Evolutionary conservation across 2,797 vertebrate genomes (phyloP).

Genomic region (Helicolenus hilgendorfi): DNA sequence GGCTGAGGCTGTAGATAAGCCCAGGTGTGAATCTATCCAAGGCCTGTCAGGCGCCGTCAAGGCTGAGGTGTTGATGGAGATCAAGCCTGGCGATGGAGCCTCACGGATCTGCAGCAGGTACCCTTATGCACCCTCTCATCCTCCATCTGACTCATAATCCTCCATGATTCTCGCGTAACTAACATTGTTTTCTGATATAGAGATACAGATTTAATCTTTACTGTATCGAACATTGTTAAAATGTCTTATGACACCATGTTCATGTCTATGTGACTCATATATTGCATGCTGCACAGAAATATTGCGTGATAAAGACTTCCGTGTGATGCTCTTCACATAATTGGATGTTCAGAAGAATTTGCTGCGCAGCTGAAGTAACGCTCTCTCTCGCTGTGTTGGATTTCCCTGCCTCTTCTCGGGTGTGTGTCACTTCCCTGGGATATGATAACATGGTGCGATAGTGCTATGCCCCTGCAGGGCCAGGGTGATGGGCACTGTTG

Average conservation of each 20-base stretch:
- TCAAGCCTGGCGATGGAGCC: slow-evolving; percentile 62
- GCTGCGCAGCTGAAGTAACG: not conserved
- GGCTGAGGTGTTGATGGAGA: slow-evolving; percentile 88
- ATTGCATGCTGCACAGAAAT: not conserved
- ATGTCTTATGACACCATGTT: not conserved
- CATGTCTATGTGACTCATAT: not conserved
- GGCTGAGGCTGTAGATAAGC: slow-evolving; percentile 73
- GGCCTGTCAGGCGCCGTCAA: slow-evolving; percentile 68
- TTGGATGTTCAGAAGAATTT: slow-evolving; percentile 1
- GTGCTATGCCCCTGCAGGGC: slow-evolving; percentile 15
- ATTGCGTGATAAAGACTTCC: slow-evolving; percentile 40
- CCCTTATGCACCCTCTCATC: slow-evolving; percentile 43
- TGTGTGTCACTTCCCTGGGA: slow-evolving; percentile 16
- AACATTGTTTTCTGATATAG: slow-evolving; percentile 16
- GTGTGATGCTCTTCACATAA: slow-evolving; percentile 4
- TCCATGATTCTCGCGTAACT: slow-evolving; percentile 5
- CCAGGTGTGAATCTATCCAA: slow-evolving; percentile 81
- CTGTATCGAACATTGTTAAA: not conserved
- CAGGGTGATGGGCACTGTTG: slow-evolving; percentile 41
- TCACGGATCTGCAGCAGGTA: slow-evolving; percentile 63
- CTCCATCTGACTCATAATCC: slow-evolving; percentile 43
- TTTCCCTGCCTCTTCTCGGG: not conserved
- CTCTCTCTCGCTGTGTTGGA: not conserved
- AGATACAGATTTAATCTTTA: slow-evolving; percentile 15
- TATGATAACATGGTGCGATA: slow-evolving; percentile 44